Evolutionary conservation across 1,140 invertebrate genomes (phyloP).

Genomic region (Chrysoperla carnea): DNA sequence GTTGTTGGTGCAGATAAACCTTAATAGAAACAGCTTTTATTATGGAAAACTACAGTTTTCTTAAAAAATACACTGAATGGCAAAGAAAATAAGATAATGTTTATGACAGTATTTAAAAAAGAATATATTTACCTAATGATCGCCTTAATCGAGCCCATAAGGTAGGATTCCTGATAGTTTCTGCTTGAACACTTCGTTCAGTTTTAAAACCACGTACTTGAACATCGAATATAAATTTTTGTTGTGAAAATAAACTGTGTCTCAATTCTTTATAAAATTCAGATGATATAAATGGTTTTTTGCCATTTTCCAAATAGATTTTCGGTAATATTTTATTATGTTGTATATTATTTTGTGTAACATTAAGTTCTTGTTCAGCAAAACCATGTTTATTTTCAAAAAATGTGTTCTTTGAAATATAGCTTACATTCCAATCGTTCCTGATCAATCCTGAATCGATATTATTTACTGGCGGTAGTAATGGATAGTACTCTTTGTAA

Average conservation of each 20-base stretch:
- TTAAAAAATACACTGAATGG: no score
- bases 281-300: conserved; percentile 7
- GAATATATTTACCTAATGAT: conserved; percentile 22
- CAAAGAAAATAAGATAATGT: no score
- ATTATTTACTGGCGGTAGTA: background rate
- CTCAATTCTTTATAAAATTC: conserved; percentile 15
- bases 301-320: conserved; percentile 12
- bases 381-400: conserved; percentile 22
- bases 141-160: conserved; percentile 36
- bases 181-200: conserved; percentile 44
- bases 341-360: no score
- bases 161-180: conserved; percentile 48
- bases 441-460: background rate
- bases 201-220: conserved; percentile 57
- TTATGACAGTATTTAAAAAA: no score
- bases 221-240: conserved; percentile 27
- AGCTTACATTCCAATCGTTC: conserved; percentile 12
- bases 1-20: background rate
- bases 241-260: conserved; percentile 10
- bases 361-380: conserved; percentile 6
- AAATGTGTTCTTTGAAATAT: conserved; percentile 17
- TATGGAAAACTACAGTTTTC: background rate
- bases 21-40: background rate
- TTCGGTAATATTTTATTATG: conserved; percentile 10
- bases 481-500: background rate